Evolutionary conservation across 1,140 invertebrate genomes (phyloP), one percentile per base, ranked within the genome.

Genomic region (Trachymyrmex septentrionalis): DNA sequence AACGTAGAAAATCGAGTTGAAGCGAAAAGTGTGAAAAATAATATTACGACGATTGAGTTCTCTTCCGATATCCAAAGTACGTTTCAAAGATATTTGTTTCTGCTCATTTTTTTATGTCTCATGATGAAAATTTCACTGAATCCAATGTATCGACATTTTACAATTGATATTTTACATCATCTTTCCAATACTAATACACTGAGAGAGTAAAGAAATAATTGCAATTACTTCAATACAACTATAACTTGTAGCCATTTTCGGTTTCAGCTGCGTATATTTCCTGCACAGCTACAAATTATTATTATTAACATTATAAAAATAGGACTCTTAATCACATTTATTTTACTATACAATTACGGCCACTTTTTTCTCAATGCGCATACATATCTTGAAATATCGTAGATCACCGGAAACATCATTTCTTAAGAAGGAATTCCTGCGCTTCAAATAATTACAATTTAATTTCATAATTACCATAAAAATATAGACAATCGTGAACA

Each of bases 21-120:
- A 24, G 66, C 9, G n/a, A 80, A 27, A 53, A 80, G 69, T 44
- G 67, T 73, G 67, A 50, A 59, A 48, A 71, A 63, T 38, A 24
- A 72, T 44, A 67, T 78, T 44, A 12, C 21, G 19, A 27, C 6
- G 66, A 16, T 24, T 27, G 38, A 24, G 12, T 24, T 14, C 19
- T 14, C 19, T 19, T 4, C n/a, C 38, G 66, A 69, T 48, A 14
- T 34, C 30, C 30, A 34, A 34, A 34, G 30, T 6, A 5, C 7
- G 21, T 10, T n/a, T n/a, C 38, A 21, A 69, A 24, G 66, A 48
- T 69, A 69, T 48, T 24, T 6, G 30, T 34, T 34, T 14, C 38
- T 19, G 21, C 9, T 48, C 30, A 69, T 48, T 48, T 48, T 48
- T 71, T 71, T 50, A 27, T n/a, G 30, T 30, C 44, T 71, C 21